Evolutionary conservation across 2,797 vertebrate species (phyloP), one percentile per base, ranked within the genome.

Genomic region (Dendrocincla tyrannina): DNA sequence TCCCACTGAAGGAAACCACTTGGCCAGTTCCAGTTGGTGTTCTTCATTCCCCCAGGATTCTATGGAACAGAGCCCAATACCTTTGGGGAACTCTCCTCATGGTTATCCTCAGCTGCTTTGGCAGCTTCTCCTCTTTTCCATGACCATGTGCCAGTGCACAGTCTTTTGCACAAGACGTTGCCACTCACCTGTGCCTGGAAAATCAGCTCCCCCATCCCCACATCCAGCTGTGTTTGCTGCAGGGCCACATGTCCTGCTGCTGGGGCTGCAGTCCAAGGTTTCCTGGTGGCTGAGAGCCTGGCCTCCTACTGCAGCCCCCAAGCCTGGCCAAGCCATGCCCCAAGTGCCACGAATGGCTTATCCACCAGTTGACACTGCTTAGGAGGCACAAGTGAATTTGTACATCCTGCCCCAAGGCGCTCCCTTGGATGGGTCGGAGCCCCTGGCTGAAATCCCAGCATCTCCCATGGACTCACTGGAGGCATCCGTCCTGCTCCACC

Each of bases 351-450:
- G 13, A 42, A 18, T 7, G 27, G 23, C 30, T 91, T 64, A 42
- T 37, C 28, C 37, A 59, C 46, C 32, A 17, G 52, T 27, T 81
- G 37, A 28, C 63, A 33, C 59, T 39, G 5, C 60, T 85, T 59
- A 59, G 64, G 74, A 84, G 12, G 16, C 13, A 10, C 19, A 23
- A 64, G 59, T 3, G 8, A 25, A 50, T 68, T 55, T 41, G 11
- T 35, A 15, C 23, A 24, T 47, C 33, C 69, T 84, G 23, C 55
- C 16, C 49, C 23, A 50, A 2, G 24, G 27, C 0, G 0, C 24
- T 84, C 13, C n/a, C 55, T 60, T 42, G 46, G 50, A 28, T 56
- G 60, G 42, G 41, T 28, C 2, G 3, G 64, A 95, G 27, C 14
- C 20, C 27, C 46, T 74, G 70, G 8, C 42, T 69, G n/a, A 52